Evolutionary conservation across 2,888 invertebrate genomes (phyloP).

Genomic region (Ligdia adustata): DNA sequence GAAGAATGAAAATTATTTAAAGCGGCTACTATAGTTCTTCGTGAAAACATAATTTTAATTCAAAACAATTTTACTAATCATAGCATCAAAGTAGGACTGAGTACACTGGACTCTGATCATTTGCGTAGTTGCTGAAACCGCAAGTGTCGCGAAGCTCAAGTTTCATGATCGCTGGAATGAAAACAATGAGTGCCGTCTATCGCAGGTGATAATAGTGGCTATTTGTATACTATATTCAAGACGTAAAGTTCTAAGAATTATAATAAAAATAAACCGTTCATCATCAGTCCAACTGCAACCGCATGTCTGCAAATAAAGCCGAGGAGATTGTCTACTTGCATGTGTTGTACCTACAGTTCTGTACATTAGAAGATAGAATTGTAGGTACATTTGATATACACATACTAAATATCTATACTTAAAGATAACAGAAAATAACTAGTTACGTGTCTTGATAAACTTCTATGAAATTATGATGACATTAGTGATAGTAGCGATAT

Average conservation of each 20-base stretch:
- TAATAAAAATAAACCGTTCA: constrained; percentile 20
- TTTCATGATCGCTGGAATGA: constrained; percentile 61
- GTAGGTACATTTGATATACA: constrained; percentile 22
- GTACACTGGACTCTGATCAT: constrained; percentile 36
- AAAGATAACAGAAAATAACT: not conserved
- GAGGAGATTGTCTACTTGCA: constrained; percentile 16
- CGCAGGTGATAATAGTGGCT: constrained; percentile 55
- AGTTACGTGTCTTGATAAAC: constrained; percentile 10
- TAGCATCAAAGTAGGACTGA: constrained; percentile 36
- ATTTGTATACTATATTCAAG: constrained; percentile 1
- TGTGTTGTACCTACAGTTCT: not conserved
- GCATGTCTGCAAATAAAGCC: constrained; percentile 8
- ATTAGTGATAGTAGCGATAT: not conserved
- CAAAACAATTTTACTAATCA: constrained; percentile 19
- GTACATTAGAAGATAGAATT: constrained; percentile 29
- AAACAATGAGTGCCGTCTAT: constrained; percentile 63
- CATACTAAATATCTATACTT: too few relatives aligned
- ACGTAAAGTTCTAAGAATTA: too few relatives aligned
- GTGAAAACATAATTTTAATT: constrained; percentile 26
- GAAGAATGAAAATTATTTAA: constrained; percentile 52
- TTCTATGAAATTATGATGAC: constrained; percentile 1
- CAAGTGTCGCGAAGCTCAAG: constrained; percentile 58
- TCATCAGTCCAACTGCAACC: constrained; percentile 25
- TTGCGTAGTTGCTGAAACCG: constrained; percentile 46
- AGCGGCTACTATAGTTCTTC: constrained; percentile 35